phyloP scores from a whole-genome alignment of 2,888 invertebrate genomes.

The Elmis aenea region DNA sequence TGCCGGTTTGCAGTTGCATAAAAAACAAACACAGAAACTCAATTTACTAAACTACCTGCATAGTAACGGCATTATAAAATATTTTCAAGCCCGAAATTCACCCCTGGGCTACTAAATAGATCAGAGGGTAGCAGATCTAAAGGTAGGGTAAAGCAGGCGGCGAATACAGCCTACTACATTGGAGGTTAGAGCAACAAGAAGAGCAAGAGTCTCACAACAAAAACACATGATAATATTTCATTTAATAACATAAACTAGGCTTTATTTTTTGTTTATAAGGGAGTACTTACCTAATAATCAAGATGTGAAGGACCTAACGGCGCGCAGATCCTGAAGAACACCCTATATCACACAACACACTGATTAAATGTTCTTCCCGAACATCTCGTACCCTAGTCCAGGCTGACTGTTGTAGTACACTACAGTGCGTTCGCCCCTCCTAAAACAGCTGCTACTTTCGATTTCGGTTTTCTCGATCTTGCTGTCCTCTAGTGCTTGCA shows the following conservation, averaged over 20 bases:
- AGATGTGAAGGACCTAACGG: constrained; percentile 10
- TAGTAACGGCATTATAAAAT: constrained; percentile 8
- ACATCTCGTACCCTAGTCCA: neutral
- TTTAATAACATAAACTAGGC: constrained; percentile 30
- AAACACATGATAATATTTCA: constrained; percentile 22
- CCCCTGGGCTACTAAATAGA: neutral
- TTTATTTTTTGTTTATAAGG: constrained; percentile 19
- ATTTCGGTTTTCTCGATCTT: too few relatives aligned
- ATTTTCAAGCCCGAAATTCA: constrained; percentile 2
- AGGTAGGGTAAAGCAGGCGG: too few relatives aligned
- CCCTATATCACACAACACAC: constrained; percentile 10
- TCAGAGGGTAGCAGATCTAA: constrained; percentile 4
- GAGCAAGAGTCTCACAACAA: too few relatives aligned
- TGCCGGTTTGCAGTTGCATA: too few relatives aligned
- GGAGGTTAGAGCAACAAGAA: too few relatives aligned
- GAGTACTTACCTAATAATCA: constrained; percentile 26
- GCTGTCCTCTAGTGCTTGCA: too few relatives aligned
- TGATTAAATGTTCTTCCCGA: constrained; percentile 2
- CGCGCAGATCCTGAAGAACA: constrained; percentile 9
- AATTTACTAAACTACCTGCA: too few relatives aligned
- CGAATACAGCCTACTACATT: too few relatives aligned
- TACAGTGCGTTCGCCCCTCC: constrained; percentile 32
- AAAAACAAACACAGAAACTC: too few relatives aligned
- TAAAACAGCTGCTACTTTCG: constrained; percentile 31
- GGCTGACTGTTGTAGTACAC: constrained; percentile 11